These are phyloP conservation scores for Bombyx mori DNA, from an alignment of 1,140 invertebrate genomes.

Conservation along the genomic window DNA sequence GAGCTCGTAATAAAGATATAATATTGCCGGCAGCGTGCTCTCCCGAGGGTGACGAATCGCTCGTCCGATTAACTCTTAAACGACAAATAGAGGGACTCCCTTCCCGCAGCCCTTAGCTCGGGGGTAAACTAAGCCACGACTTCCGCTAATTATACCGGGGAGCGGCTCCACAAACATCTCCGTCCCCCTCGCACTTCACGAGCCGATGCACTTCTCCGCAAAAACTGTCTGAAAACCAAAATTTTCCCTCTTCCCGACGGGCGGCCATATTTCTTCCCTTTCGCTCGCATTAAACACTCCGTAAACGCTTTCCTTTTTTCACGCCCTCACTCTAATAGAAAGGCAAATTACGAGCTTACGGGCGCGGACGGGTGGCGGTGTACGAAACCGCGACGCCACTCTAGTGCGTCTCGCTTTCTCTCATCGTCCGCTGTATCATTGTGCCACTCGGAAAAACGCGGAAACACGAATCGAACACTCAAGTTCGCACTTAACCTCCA, in stretches of 20 bases:
- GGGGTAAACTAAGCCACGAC: constrained; percentile 67
- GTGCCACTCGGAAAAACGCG: constrained; percentile 41
- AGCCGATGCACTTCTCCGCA: constrained; percentile 64
- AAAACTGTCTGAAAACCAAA: constrained; percentile 67
- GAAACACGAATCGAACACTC: constrained; percentile 48
- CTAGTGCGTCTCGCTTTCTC: constrained; percentile 40
- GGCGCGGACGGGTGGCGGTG: constrained; percentile 68
- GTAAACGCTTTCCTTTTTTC: constrained; percentile 72
- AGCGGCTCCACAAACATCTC: constrained; percentile 50
- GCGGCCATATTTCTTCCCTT: constrained; percentile 68
- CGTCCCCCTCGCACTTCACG: constrained; percentile 53
- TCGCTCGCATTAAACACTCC: constrained; percentile 69
- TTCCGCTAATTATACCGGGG: constrained; percentile 66
- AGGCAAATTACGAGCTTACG: constrained; percentile 71
- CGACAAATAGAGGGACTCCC: constrained; percentile 68
- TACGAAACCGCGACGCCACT: constrained; percentile 63
- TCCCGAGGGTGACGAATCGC: constrained; percentile 65
- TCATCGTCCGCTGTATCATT: constrained; percentile 26
- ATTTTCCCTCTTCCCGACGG: constrained; percentile 65
- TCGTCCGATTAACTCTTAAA: constrained; percentile 69
- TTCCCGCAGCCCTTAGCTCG: constrained; percentile 42
- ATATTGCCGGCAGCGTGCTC: constrained; percentile 46
- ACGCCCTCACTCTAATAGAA: constrained; percentile 71
- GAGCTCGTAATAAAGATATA: constrained; percentile 66
- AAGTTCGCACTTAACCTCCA: constrained; percentile 47